A percentile compares a stretch with the other conserved stretches of the same genome.
Conservation (phyloP, 2,797 vertebrate genomes). For the Phataginus tetradactyla region DNA sequence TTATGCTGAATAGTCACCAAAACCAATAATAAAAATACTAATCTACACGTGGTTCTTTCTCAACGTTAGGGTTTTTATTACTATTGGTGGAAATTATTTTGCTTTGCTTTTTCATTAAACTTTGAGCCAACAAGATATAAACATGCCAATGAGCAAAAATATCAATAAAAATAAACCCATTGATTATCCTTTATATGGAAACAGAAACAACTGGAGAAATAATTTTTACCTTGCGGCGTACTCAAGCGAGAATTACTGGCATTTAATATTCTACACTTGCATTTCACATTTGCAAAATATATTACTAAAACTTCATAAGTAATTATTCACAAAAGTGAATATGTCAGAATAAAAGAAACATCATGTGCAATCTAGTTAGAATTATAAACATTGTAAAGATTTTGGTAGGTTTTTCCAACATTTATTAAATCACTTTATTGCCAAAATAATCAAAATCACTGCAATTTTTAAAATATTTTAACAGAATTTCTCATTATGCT, state of each 20-base stretch:
- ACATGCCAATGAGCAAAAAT: background rate
- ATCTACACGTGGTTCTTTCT: background rate
- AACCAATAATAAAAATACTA: background rate
- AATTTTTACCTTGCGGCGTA: background rate
- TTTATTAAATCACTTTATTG: background rate
- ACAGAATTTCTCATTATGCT: background rate
- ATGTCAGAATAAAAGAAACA: background rate
- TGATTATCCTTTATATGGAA: background rate
- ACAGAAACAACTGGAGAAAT: background rate
- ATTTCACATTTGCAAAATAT: background rate
- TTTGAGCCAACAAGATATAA: background rate
- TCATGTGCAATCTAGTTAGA: background rate
- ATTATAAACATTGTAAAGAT: background rate
- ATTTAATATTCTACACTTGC: background rate
- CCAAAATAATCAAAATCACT: background rate
- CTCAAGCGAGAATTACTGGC: background rate
- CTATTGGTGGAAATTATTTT: background rate
- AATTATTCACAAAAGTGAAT: background rate
- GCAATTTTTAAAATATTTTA: background rate
- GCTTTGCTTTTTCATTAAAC: conserved; percentile 14
- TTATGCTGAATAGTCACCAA: background rate
- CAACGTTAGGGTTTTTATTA: background rate
- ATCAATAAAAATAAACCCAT: background rate
- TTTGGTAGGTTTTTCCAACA: background rate
- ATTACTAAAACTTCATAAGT: background rate